Conservation (phyloP, 2,113 vertebrate species). For the Bos javanicus region DNA sequence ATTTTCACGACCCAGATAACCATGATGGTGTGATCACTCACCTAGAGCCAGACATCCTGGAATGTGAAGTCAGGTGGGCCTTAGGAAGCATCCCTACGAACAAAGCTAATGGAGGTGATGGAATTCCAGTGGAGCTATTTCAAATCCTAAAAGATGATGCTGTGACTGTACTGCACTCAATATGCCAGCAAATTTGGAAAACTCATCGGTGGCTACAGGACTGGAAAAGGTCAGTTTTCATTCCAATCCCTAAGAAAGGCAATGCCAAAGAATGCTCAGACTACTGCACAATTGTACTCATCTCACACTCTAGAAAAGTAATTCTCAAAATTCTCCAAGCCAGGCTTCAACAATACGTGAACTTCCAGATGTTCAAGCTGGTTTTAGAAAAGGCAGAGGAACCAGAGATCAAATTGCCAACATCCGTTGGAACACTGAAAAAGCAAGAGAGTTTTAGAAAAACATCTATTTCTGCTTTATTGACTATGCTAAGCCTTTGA, state of each 20-base stretch:
- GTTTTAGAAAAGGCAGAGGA: neutral
- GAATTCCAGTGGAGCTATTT: neutral
- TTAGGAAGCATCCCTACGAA: neutral
- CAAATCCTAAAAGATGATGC: neutral
- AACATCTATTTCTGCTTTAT: neutral
- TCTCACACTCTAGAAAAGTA: neutral
- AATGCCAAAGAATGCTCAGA: neutral
- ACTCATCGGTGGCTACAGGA: neutral
- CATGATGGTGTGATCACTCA: neutral
- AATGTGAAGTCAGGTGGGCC: neutral
- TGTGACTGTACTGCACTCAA: neutral
- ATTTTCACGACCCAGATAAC: neutral
- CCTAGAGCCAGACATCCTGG: neutral
- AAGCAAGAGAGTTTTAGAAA: neutral
- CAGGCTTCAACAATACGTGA: neutral
- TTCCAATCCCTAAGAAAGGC: neutral
- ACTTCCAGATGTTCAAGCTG: neutral
- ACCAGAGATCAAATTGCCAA: neutral
- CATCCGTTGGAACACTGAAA: accelerated
- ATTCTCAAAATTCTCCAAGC: neutral
- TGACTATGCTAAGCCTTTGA: neutral
- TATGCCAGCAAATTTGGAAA: neutral
- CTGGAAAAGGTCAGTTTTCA: neutral
- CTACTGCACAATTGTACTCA: neutral
- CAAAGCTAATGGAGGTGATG: neutral